phyloP scores from a whole-genome alignment of 2,797 vertebrate genomes.

The Galago senegalensis region DNA sequence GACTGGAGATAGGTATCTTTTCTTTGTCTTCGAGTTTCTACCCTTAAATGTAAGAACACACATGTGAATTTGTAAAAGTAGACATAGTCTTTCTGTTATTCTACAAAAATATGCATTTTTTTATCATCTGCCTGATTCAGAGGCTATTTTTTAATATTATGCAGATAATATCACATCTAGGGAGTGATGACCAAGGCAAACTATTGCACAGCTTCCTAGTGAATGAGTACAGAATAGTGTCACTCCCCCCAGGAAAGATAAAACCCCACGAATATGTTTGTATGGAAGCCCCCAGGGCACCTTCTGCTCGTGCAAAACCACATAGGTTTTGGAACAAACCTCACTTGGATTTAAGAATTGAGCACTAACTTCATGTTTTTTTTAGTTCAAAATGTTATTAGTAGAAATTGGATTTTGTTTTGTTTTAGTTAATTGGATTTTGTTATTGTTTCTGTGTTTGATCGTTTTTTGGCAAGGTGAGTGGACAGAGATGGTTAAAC shows the following conservation, averaged over 20 bases:
- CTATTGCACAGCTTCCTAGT: neutral
- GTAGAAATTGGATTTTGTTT: neutral
- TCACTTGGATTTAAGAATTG: neutral
- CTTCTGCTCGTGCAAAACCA: neutral
- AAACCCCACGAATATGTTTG: neutral
- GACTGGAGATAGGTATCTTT: neutral
- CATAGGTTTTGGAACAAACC: neutral
- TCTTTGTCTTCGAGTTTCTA: neutral
- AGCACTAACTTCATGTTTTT: neutral
- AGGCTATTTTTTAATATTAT: neutral
- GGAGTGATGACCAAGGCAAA: neutral
- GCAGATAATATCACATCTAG: neutral
- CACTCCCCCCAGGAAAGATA: neutral
- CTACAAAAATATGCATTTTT: neutral
- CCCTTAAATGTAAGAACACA: neutral
- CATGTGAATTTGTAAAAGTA: neutral
- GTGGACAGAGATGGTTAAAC: neutral
- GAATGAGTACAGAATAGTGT: neutral
- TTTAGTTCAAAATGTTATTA: neutral
- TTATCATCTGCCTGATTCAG: conserved; percentile 19
- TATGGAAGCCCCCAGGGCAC: neutral
- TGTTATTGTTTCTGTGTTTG: neutral
- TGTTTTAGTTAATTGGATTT: neutral
- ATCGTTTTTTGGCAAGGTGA: neutral
- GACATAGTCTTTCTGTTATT: neutral